phyloP scores from a whole-genome alignment of 1,140 invertebrate species.

The Tribolium madens region DNA sequence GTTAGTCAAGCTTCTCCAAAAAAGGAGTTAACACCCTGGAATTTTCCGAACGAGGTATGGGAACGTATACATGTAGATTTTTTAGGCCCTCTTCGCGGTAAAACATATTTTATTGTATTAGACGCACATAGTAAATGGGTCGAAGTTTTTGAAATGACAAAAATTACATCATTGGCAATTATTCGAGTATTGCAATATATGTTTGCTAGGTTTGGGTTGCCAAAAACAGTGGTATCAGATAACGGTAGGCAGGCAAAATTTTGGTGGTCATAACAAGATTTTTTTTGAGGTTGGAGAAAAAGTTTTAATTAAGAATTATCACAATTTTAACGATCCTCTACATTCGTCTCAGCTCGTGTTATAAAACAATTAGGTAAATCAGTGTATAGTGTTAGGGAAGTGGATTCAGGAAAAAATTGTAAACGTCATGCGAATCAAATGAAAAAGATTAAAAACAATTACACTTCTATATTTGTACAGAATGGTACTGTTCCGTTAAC shows the following conservation, averaged over 20 bases:
- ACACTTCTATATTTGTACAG: too few relatives aligned
- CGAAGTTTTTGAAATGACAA: slow-evolving; percentile 53
- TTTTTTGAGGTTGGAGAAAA: neutral
- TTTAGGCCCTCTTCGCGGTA: slow-evolving; percentile 50
- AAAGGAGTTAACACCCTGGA: slow-evolving; percentile 21
- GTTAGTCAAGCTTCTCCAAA: slow-evolving; percentile 54
- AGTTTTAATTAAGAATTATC: neutral
- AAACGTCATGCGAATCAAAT: neutral
- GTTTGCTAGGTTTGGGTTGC: slow-evolving; percentile 53
- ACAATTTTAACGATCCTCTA: neutral
- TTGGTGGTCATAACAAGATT: neutral
- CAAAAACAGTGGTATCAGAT: slow-evolving; percentile 53
- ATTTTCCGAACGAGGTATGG: slow-evolving; percentile 28
- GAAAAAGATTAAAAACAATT: neutral
- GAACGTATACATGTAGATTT: slow-evolving; percentile 59
- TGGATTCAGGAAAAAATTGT: neutral
- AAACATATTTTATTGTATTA: slow-evolving; percentile 55
- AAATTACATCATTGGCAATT: slow-evolving; percentile 43
- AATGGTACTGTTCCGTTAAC: too few relatives aligned
- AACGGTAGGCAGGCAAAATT: slow-evolving; percentile 48
- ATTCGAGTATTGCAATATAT: slow-evolving; percentile 42
- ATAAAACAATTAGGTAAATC: neutral
- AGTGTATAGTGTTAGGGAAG: neutral
- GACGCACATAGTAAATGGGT: slow-evolving; percentile 60
- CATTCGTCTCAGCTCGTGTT: neutral